Conservation (phyloP, 2,113 vertebrate genomes). For the Stegastes partitus region DNA sequence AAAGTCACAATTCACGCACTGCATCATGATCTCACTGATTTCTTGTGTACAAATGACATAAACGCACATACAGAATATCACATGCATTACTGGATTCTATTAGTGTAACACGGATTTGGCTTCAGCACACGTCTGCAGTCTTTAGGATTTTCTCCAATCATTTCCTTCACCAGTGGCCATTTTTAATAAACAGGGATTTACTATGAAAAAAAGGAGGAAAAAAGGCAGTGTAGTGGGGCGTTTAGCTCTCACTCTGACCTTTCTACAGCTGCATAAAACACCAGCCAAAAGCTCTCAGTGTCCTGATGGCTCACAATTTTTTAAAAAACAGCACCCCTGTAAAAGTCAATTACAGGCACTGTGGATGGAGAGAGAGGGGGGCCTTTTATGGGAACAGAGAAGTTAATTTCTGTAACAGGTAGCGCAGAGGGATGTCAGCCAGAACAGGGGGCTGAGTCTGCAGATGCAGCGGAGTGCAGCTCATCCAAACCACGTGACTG, state of each 20-base stretch:
- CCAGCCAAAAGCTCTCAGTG: slow-evolving; percentile 9
- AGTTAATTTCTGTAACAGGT: slow-evolving; percentile 36
- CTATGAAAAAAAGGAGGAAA: background rate
- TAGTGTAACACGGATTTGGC: background rate
- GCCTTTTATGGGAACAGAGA: slow-evolving; percentile 25
- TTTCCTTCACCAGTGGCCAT: slow-evolving; percentile 8
- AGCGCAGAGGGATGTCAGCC: slow-evolving; percentile 13
- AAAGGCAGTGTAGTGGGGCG: background rate
- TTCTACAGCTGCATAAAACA: slow-evolving; percentile 51
- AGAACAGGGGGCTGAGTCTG: slow-evolving; percentile 18
- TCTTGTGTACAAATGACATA: background rate
- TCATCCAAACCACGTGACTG: background rate
- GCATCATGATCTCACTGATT: background rate
- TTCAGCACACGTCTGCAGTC: background rate
- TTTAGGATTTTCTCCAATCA: slow-evolving; percentile 22
- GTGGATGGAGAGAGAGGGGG: slow-evolving; percentile 21
- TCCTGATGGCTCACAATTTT: slow-evolving; percentile 6
- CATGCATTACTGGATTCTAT: background rate
- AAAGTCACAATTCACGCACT: background rate
- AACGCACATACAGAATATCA: background rate
- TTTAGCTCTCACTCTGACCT: slow-evolving; percentile 54
- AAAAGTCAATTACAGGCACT: slow-evolving; percentile 60
- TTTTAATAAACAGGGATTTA: slow-evolving; percentile 39
- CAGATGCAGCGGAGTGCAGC: slow-evolving; percentile 4
- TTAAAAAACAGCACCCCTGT: slow-evolving; percentile 22